Base-by-base conservation (phyloP, 2,113 vertebrate genomes). In the Chaetorhynchus papuensis region DNA sequence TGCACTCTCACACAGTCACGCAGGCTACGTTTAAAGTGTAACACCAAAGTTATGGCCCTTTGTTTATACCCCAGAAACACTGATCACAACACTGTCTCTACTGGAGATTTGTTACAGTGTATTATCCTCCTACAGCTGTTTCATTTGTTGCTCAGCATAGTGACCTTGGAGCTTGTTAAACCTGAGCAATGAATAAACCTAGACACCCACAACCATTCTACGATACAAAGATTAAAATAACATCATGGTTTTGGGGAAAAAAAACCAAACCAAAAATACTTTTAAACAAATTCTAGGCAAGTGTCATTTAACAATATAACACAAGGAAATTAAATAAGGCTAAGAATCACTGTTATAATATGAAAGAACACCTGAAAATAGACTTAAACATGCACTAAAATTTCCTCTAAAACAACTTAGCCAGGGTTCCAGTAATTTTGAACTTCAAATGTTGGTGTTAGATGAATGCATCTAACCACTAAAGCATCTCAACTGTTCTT, bases 1-100 rank as follows among this genome's bases (percentile, higher is more conserved):
- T 1, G 39, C 2, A 33, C 27, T 56, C 3, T 2, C 17, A 10
- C 0, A 26, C 27, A 35, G 30, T 9, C 56, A 41, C 52, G 42
- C 3, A 27, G 74, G 12, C 15, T 6, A 11, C 1, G 0, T n/a
- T 30, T 33, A 10, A 39, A 59, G 9, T 1, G 2, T 20, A 15
- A 10, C 33, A 47, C 28, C n/a, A n/a, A n/a, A n/a, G n/a, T n/a
- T n/a, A n/a, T n/a, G n/a, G n/a, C n/a, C n/a, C n/a, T n/a, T n/a
- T n/a, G n/a, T 33, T 2, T 6, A 57, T 69, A 81, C 5, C 37
- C 31, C 74, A 81, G 35, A 23, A 63, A 52, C 26, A 7, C 35
- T 33, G 66, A n/a, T 4, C 31, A 11, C 9, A 66, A 47, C 37
- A 7, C 28, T 12, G 18, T 1, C 30, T 70, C 39, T 27, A 33